Conservation (phyloP, 2,113 vertebrate genomes). For the Hypomesus transpacificus region DNA sequence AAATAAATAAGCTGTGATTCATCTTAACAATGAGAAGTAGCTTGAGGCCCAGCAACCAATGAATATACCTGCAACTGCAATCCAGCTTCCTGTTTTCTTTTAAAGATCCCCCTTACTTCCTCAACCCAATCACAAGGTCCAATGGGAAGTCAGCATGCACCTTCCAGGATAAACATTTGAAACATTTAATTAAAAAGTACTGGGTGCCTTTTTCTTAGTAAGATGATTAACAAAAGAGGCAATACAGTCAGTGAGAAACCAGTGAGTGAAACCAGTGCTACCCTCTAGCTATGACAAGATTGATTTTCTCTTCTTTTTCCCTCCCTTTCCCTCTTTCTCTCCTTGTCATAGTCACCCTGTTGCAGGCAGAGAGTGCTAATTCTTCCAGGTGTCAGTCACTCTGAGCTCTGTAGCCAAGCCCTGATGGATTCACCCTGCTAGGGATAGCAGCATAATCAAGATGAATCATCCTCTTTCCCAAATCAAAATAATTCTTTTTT, state of each 20-base stretch:
- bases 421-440: constrained; percentile 21
- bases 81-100: too few relatives aligned
- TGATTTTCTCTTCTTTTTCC: background rate
- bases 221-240: constrained; percentile 6
- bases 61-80: too few relatives aligned
- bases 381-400: constrained; percentile 15
- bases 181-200: constrained; percentile 6
- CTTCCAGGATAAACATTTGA: background rate
- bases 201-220: background rate
- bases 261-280: background rate
- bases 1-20: too few relatives aligned
- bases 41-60: too few relatives aligned
- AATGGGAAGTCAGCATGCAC: background rate
- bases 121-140: too few relatives aligned
- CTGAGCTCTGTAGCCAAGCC: constrained; percentile 17
- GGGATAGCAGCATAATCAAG: constrained; percentile 41
- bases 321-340: too few relatives aligned
- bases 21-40: too few relatives aligned
- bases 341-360: too few relatives aligned
- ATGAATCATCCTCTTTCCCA: constrained; percentile 37
- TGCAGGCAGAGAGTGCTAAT: constrained; percentile 2
- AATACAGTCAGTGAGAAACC: background rate
- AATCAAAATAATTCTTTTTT: constrained; percentile 31
- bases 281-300: background rate
- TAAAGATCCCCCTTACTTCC: too few relatives aligned